phyloP scores from a whole-genome alignment of 2,888 invertebrate species.

The Metallyticus violacea region DNA sequence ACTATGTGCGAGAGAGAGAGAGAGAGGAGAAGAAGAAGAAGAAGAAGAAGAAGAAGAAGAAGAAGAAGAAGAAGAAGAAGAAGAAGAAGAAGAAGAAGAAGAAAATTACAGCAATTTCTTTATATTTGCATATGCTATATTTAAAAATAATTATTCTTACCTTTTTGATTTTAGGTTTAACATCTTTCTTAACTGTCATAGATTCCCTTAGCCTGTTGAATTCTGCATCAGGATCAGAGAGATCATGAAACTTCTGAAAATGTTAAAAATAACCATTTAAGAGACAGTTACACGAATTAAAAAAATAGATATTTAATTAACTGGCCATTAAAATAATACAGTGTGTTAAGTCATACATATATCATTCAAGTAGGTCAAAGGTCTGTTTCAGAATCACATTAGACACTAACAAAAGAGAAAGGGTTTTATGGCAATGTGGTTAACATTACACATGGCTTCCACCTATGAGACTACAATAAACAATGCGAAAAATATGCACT shows the following conservation, averaged over 20 bases:
- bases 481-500: too few species aligned
- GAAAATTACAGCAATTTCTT: constrained; percentile 6
- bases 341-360: background rate
- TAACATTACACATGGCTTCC: too few species aligned
- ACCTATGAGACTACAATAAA: too few species aligned
- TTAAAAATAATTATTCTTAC: constrained; percentile 36
- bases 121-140: too few species aligned
- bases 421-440: too few species aligned
- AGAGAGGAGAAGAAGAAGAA: too few species aligned
- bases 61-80: too few species aligned
- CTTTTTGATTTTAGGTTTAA: constrained; percentile 49
- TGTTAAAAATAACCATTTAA: background rate
- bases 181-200: constrained; percentile 45
- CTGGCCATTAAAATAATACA: background rate
- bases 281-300: background rate
- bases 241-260: constrained; percentile 51
- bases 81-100: background rate
- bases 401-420: too few species aligned
- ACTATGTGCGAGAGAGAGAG: too few species aligned
- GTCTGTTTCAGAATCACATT: too few species aligned
- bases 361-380: too few species aligned
- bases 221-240: constrained; percentile 60
- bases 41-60: too few species aligned
- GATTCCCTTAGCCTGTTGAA: constrained; percentile 69
- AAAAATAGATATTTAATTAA: constrained; percentile 2